Evolutionary conservation across 2,797 vertebrate species (phyloP).

Genomic region (Leptoclinus maculatus): DNA sequence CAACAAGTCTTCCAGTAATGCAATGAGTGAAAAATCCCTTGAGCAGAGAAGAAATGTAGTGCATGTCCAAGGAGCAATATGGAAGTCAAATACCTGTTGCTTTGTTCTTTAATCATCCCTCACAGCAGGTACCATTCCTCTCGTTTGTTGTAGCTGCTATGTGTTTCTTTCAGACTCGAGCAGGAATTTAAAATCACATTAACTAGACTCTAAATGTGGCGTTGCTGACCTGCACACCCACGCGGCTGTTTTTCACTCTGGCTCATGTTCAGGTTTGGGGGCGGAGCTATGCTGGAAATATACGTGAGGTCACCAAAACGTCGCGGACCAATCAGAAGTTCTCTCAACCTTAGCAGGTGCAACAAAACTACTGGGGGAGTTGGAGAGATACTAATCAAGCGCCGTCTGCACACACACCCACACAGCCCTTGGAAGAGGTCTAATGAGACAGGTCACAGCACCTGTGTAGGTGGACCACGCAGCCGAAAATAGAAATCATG

Average conservation of each 20-base stretch:
- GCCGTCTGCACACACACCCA: not conserved
- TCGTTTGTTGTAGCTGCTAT: not conserved
- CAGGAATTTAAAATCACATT: not conserved
- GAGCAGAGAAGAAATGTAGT: not conserved
- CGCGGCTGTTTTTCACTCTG: not conserved
- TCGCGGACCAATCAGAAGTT: not conserved
- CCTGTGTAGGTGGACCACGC: not conserved
- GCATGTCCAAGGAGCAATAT: not conserved
- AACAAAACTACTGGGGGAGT: not conserved
- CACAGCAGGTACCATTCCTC: not conserved
- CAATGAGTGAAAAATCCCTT: not conserved
- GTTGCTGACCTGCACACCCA: not conserved
- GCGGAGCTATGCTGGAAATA: not conserved
- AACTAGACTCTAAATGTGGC: not conserved
- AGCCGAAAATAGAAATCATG: not conserved
- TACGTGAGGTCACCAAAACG: not conserved
- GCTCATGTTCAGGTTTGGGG: not conserved
- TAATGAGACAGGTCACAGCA: conserved; percentile 9
- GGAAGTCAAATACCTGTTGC: not conserved
- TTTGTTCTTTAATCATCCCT: not conserved
- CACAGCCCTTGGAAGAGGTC: not conserved
- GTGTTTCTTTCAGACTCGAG: not conserved
- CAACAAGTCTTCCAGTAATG: not conserved
- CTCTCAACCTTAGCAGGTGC: not conserved
- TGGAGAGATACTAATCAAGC: not conserved